Base-by-base conservation (phyloP, 2,888 invertebrate genomes). In the Lasius fuliginosus region DNA sequence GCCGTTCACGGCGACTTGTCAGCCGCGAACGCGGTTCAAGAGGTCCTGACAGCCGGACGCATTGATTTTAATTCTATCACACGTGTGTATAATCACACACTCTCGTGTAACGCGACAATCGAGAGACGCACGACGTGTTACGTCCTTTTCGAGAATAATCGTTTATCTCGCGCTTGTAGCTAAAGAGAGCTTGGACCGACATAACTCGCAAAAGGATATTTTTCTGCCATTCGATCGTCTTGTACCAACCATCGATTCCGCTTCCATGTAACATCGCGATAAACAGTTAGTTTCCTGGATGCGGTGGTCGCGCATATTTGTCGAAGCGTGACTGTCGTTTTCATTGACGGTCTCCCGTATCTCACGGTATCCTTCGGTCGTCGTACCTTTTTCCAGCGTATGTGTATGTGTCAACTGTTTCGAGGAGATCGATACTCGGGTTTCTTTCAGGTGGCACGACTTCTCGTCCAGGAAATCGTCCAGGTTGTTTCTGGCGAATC, bases 401-500 rank as follows among this genome's bases (percentile, higher is more conserved):
- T 23, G 71, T 15, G 62, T 58, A 53, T 11, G 64, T 23, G 75
- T 36, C 36, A 64, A 86, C 85, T 84, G 83, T 85, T 86, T 85
- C 84, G 83, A 85, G 15, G 69, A 84, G 83, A 88, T 88, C 88
- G 88, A 90, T 86, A 84, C 77, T 86, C 71, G 85, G 33, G 64
- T 83, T 86, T 71, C 71, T 76, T 87, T 79, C 74, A 68, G 58
- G 27, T 49, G 75, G 36, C 83, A 60, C 82, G 85, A 64, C 87
- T 86, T 87, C 85, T 87, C 23, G 23, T 23, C 23, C 23, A 23
- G 85, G 87, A 88, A 87, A 84, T 88, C 84, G 84, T 89, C 69
- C 84, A 85, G 79, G 73, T 46, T 65, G 86, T 67, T 85, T 84
- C 86, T 90, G 90, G 90, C 90, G 30, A 5, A 3, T 33, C 15